A percentile compares a stretch with the other conserved stretches of the same genome.
phyloP scores from a whole-genome alignment of 1,140 invertebrate species.

The Brachystomella parvula region DNA sequence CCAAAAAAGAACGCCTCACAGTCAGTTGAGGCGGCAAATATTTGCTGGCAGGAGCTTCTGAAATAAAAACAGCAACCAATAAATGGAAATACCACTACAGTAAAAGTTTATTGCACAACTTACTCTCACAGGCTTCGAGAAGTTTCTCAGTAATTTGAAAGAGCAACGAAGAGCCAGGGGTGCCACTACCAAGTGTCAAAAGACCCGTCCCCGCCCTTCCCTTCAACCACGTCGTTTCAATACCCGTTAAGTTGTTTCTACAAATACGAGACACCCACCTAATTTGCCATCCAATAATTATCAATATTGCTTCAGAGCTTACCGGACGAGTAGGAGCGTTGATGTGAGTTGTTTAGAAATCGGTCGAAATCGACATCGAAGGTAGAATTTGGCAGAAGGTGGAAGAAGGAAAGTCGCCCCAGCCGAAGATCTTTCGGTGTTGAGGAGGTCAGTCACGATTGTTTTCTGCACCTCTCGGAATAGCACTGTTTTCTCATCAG shows the following conservation, averaged over 20 bases:
- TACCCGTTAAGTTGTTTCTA: constrained; percentile 87
- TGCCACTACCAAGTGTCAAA: constrained; percentile 83
- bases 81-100: constrained; percentile 2
- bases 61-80: constrained; percentile 20
- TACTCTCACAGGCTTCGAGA: constrained; percentile 69
- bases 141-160: constrained; percentile 81
- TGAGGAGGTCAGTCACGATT: constrained; percentile 13
- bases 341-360: constrained; percentile 30
- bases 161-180: constrained; percentile 62
- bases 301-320: neutral
- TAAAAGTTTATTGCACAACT: constrained; percentile 39
- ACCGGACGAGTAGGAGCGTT: constrained; percentile 9
- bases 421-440: neutral
- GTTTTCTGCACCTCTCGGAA: constrained; percentile 30
- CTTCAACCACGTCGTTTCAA: constrained; percentile 72
- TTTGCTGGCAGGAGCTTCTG: constrained; percentile 49
- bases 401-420: constrained; percentile 39
- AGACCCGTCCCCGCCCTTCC: constrained; percentile 75
- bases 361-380: constrained; percentile 30
- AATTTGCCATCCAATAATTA: too few relatives aligned
- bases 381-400: constrained; percentile 39
- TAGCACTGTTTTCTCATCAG: constrained; percentile 30
- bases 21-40: constrained; percentile 59
- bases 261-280: constrained; percentile 39
- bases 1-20: constrained; percentile 74